Conservation (phyloP, 2,113 vertebrate genomes). For the Rhinolophus sinicus region DNA sequence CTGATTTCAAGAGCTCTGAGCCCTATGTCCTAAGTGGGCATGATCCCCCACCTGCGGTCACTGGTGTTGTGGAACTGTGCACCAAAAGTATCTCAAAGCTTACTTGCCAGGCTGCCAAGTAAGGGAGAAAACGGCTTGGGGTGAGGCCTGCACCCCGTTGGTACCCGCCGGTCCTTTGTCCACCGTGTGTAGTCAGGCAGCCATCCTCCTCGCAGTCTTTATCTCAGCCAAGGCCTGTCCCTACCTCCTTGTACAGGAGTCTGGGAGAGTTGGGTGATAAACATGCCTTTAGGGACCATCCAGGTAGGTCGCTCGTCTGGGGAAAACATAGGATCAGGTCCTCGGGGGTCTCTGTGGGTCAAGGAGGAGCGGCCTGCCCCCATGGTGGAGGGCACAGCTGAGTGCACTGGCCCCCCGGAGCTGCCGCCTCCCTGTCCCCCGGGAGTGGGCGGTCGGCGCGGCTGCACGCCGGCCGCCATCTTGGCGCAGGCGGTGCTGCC, state of each 20-base stretch:
- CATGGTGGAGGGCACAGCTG: not conserved
- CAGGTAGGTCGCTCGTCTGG: not conserved
- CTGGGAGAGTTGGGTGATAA: not conserved
- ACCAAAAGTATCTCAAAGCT: not conserved
- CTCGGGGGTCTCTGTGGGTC: not conserved
- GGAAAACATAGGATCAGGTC: not conserved
- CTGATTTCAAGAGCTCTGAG: slow-evolving; percentile 12
- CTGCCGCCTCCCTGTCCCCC: not conserved
- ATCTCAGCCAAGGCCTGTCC: not conserved
- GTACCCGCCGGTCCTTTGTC: not conserved
- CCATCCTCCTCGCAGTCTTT: not conserved
- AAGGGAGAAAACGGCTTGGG: not conserved
- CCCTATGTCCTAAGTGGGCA: not conserved
- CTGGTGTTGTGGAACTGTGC: not conserved
- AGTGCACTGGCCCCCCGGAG: fast-evolving
- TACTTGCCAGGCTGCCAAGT: not conserved
- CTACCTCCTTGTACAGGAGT: not conserved
- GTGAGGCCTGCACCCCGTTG: not conserved
- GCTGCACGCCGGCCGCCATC: slow-evolving; percentile 66
- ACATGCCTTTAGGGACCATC: not conserved
- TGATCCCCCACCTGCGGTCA: not conserved
- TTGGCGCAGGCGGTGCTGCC: slow-evolving; percentile 69
- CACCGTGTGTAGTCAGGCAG: not conserved
- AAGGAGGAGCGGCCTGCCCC: not conserved
- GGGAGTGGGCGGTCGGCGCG: not conserved